Conservation (phyloP, 2,888 invertebrate genomes). For the Omphaloscelis lunosa region DNA sequence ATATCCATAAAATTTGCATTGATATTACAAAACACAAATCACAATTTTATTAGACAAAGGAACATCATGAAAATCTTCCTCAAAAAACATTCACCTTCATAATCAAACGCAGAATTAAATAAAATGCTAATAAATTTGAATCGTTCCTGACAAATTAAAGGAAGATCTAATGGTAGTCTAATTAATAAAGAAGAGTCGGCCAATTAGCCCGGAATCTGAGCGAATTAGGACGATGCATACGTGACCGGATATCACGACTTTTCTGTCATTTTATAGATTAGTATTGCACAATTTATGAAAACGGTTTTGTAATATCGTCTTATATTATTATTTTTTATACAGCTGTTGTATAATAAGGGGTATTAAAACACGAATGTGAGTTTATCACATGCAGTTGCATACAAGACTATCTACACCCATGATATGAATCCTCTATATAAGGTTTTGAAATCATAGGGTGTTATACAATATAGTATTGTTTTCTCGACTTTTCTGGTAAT, state of each 20-base stretch:
- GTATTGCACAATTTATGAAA: slow-evolving; percentile 15
- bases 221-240: slow-evolving; percentile 38
- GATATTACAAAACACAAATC: slow-evolving; percentile 30
- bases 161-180: slow-evolving; percentile 32
- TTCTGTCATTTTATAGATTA: slow-evolving; percentile 23
- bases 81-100: not conserved
- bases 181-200: slow-evolving; percentile 40
- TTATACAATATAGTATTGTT: too few relatives aligned
- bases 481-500: too few relatives aligned
- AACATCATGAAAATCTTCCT: not conserved
- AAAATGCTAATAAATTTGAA: slow-evolving; percentile 23
- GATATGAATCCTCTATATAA: too few relatives aligned
- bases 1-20: slow-evolving; percentile 24
- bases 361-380: too few relatives aligned
- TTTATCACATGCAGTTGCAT: too few relatives aligned
- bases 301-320: not conserved
- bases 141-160: slow-evolving; percentile 45
- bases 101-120: slow-evolving; percentile 19
- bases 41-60: not conserved
- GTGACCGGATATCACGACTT: slow-evolving; percentile 44
- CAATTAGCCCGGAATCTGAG: slow-evolving; percentile 35
- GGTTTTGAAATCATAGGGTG: too few relatives aligned
- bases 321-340: too few relatives aligned
- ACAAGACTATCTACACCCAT: too few relatives aligned
- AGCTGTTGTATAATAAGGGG: too few relatives aligned